These are phyloP conservation scores for Falco berigora DNA, from an alignment of 2,797 vertebrate genomes.

Conservation along the genomic window DNA sequence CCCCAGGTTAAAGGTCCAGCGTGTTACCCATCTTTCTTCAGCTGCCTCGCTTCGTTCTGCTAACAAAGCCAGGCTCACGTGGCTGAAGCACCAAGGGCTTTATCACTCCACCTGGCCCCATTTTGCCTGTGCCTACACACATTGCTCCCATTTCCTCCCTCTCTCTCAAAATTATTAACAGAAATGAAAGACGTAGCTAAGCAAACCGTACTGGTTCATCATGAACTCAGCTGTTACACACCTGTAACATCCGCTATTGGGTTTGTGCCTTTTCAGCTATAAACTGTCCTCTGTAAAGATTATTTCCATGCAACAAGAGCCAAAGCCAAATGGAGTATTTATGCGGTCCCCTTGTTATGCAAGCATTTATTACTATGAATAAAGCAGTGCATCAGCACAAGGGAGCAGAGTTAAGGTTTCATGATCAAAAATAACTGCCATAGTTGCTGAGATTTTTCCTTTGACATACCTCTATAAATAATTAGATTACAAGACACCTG, in stretches of 20 bases:
- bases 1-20: neutral
- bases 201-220: neutral
- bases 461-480: conserved; percentile 27
- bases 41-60: neutral
- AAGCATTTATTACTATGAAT: neutral
- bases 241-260: neutral
- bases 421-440: neutral
- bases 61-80: neutral
- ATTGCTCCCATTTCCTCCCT: neutral
- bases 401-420: neutral
- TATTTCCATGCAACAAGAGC: neutral
- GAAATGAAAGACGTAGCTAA: neutral
- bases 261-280: neutral
- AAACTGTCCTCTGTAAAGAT: neutral
- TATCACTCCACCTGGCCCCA: conserved; percentile 3
- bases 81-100: neutral
- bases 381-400: neutral
- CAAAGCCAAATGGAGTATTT: neutral
- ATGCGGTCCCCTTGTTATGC: neutral
- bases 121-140: neutral
- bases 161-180: conserved; percentile 11
- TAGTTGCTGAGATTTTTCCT: conserved; percentile 11
- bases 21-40: neutral
- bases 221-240: neutral
- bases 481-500: conserved; percentile 42